Conservation (phyloP, 2,797 vertebrate genomes). For the Diplodus sargus region DNA sequence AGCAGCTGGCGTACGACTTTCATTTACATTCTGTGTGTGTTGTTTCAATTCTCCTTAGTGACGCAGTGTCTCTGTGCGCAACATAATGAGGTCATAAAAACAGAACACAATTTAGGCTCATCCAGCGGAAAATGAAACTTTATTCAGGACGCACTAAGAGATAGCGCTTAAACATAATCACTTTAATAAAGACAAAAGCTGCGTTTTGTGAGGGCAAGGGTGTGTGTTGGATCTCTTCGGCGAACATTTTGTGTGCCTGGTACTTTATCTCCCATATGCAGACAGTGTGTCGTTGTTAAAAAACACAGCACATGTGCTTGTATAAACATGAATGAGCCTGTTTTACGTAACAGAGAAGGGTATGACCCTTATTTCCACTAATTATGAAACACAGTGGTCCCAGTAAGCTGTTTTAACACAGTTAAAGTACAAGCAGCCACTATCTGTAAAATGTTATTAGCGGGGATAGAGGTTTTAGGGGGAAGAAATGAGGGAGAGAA, state of each 20-base stretch:
- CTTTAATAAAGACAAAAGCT: not conserved
- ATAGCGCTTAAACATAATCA: not conserved
- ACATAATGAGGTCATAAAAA: slow-evolving; percentile 12
- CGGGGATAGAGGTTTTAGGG: not conserved
- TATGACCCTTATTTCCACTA: slow-evolving; percentile 61
- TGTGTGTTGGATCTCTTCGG: slow-evolving; percentile 11
- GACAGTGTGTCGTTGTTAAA: slow-evolving; percentile 46
- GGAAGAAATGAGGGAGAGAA: slow-evolving; percentile 10
- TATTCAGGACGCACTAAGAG: not conserved
- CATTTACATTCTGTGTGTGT: slow-evolving; percentile 14
- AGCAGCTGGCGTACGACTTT: not conserved
- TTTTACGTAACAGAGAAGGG: slow-evolving; percentile 50
- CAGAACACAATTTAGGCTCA: not conserved
- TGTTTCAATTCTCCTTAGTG: not conserved
- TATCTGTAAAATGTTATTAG: slow-evolving; percentile 43
- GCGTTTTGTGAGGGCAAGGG: not conserved
- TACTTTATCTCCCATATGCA: slow-evolving; percentile 50
- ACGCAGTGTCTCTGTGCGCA: not conserved
- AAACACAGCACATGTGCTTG: slow-evolving; percentile 41
- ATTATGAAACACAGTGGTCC: slow-evolving; percentile 56
- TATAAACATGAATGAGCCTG: slow-evolving; percentile 60
- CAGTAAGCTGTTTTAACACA: slow-evolving; percentile 44
- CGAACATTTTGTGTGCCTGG: slow-evolving; percentile 33
- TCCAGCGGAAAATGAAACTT: slow-evolving; percentile 7
- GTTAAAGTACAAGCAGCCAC: slow-evolving; percentile 21